Conservation (phyloP, 2,888 invertebrate genomes). For the Pammene fasciana region DNA sequence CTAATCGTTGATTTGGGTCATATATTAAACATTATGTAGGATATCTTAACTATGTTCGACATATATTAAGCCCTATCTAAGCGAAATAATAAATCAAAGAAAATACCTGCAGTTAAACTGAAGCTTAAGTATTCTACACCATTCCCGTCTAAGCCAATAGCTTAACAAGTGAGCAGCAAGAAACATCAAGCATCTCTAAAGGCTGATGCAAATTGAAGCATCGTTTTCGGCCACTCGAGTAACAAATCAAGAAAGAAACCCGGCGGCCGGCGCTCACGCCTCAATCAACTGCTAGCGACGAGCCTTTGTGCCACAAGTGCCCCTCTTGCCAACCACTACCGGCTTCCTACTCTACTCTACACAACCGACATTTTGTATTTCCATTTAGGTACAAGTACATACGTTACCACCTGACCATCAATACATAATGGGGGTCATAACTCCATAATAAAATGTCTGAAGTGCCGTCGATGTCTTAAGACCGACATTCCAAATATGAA, state of each 20-base stretch:
- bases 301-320: slow-evolving; percentile 72
- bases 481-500: slow-evolving; percentile 80
- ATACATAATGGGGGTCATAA: slow-evolving; percentile 45
- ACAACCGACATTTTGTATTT: slow-evolving; percentile 39
- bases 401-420: slow-evolving; percentile 10
- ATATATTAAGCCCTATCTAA: background rate
- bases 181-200: slow-evolving; percentile 37
- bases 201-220: slow-evolving; percentile 80
- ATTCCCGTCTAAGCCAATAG: slow-evolving; percentile 8
- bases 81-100: background rate
- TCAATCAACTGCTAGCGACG: slow-evolving; percentile 80
- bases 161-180: slow-evolving; percentile 38
- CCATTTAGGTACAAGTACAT: slow-evolving; percentile 16
- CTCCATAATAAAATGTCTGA: slow-evolving; percentile 62
- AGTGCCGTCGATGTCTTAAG: slow-evolving; percentile 68
- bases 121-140: slow-evolving; percentile 22
- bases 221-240: slow-evolving; percentile 79
- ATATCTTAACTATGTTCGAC: background rate
- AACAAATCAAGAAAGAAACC: slow-evolving; percentile 82
- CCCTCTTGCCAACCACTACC: slow-evolving; percentile 63
- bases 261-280: slow-evolving; percentile 76
- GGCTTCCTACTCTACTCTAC: slow-evolving; percentile 57
- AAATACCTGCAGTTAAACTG: background rate
- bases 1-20: background rate
- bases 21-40: background rate